phyloP scores from a whole-genome alignment of 2,888 invertebrate genomes.

The Acheta domesticus region DNA sequence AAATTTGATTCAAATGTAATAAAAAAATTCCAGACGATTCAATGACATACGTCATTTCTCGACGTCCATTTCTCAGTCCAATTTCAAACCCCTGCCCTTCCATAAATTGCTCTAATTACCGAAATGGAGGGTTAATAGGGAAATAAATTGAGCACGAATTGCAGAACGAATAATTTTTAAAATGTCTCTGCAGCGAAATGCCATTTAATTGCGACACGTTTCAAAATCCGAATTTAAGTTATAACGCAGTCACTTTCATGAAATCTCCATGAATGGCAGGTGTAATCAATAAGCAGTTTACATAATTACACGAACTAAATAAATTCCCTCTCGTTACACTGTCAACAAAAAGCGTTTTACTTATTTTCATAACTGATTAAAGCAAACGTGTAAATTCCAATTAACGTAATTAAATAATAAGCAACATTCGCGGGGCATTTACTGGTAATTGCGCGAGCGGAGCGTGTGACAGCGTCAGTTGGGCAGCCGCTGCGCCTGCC shows the following conservation, averaged over 20 bases:
- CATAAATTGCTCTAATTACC: conserved; percentile 9
- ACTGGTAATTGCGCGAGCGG: neutral
- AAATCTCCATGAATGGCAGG: neutral
- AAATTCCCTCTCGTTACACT: neutral
- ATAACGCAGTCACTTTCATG: no score
- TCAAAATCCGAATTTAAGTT: no score
- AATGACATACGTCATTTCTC: no score
- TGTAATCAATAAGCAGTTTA: neutral
- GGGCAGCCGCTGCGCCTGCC: neutral
- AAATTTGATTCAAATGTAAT: no score
- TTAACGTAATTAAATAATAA: conserved; percentile 18
- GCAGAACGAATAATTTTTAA: no score
- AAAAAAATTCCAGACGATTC: no score
- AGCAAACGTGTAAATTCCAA: conserved; percentile 18
- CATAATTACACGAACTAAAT: neutral
- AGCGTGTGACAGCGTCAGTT: no score
- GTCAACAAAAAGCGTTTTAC: neutral
- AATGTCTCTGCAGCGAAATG: no score
- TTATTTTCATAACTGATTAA: conserved; percentile 10
- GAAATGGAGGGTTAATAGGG: neutral
- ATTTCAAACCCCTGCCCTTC: neutral
- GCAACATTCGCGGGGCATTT: neutral
- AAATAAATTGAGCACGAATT: neutral
- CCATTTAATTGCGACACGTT: no score
- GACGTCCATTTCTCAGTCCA: no score